Base-by-base conservation (phyloP, 1,140 invertebrate genomes). In the Trichonephila clavata region DNA sequence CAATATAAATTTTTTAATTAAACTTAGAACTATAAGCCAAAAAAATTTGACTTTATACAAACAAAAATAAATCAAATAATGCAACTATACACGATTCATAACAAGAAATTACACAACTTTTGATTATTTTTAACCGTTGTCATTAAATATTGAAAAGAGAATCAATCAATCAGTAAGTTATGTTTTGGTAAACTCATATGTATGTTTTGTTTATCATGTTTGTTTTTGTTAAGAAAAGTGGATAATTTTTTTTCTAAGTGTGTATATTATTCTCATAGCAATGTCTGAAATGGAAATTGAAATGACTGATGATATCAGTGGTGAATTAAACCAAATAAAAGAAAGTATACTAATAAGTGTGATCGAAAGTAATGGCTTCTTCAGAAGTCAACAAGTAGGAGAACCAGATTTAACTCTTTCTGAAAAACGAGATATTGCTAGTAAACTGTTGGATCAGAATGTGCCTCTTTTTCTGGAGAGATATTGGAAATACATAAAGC, bases 341-440 rank as follows among this genome's bases (percentile, higher is more conserved):
- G 77, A 94, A 50, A 94, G 94, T 13, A 95, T 96, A 94, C 94
- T 96, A 14, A 93, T 95, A 27, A 94, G 94, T 86, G 91, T 96
- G 57, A 90, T 95, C 13, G 83, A 94, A 16, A 95, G 95, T 16
- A 93, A 95, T 88, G 96, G 95, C 24, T 95, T 95, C 93, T 98
- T 98, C 94, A 97, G 97, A 95, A 97, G 97, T 95, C 97, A 98
- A 95, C 98, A 98, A 96, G 96, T 97, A 91, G 97, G 97, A 94
- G 97, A 98, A 95, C 96, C 96, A 13, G 98, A 98, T 95, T 95
- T 98, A 68, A 96, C 96, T 2, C 95, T 96, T 5, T 95, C 96
- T 18, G 97, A 98, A 95, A 98, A 98, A 96, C 95, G 96, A 95
- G 95, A 96, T 94, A 97, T 98, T 91, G 97, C 97, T 0, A 94